A percentile compares a stretch with the other conserved stretches of the same genome.
Conservation (phyloP, 2,888 invertebrate genomes). For the Tanypteryx hageni region DNA sequence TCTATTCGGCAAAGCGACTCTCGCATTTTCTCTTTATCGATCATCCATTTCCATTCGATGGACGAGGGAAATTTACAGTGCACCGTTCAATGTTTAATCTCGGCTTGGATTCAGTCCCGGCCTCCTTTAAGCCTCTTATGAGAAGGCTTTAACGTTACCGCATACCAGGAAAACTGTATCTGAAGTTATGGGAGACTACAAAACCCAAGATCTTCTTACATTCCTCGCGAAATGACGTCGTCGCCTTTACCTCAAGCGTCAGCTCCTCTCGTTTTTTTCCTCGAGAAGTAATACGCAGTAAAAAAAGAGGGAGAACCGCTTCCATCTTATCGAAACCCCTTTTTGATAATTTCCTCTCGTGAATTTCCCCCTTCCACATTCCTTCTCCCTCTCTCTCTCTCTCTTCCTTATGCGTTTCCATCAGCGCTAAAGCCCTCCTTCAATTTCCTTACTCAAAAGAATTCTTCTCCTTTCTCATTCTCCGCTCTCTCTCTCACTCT, state of each 20-base stretch:
- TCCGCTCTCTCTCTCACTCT: background rate
- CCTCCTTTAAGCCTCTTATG: background rate
- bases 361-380: background rate
- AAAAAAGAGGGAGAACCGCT: background rate
- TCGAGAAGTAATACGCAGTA: background rate
- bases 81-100: background rate
- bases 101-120: background rate
- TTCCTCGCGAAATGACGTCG: background rate
- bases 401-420: background rate
- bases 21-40: too few relatives aligned
- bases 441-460: slow-evolving; percentile 3
- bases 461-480: background rate
- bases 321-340: slow-evolving; percentile 6
- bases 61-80: background rate
- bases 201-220: background rate
- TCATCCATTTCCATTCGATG: background rate
- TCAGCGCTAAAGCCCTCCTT: background rate
- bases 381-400: background rate
- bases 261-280: background rate
- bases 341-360: slow-evolving; percentile 10
- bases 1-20: too few relatives aligned
- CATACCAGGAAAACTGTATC: background rate
- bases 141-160: background rate
- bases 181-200: background rate
- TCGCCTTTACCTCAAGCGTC: background rate